Evolutionary conservation across 2,888 invertebrate species (phyloP), one percentile per base, ranked within the genome.

Genomic region (Crocallis elinguaria): DNA sequence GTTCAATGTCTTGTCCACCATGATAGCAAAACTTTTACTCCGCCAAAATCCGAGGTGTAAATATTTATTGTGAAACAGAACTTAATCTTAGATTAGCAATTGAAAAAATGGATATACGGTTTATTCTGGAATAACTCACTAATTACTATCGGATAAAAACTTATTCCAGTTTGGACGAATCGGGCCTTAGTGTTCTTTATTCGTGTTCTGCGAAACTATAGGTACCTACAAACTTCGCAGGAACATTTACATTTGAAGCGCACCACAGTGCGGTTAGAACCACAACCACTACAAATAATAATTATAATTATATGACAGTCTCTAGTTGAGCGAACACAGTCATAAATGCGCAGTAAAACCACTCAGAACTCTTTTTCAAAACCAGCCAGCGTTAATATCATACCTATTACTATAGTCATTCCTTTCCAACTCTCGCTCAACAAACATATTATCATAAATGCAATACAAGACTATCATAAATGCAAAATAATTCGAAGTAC

Each of bases 401-500:
- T n/a, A 11, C n/a, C 23, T 0, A 5, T 21, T 9, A 6, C 11
- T 12, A 21, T 11, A 11, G 2, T n/a, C 30, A 5, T 16, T 19
- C 16, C 43, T 4, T 11, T 30, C 41, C 19, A 7, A 37, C 23
- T 5, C 17, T 14, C 39, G 42, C 49, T 49, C 55, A 49, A 52
- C 36, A 12, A 49, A 51, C n/a, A 12, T 37, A 46, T 36, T 13
- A 35, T 9, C 13, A n/a, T n/a, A n/a, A n/a, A n/a, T n/a, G n/a
- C n/a, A 2, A 33, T 14, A 33, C 19, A 57, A 48, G 29, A 50
- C 42, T 48, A 57, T 27, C 32, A 49, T 35, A 41, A 51, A 48
- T 68, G 69, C 64, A 65, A 73, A 73, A 67, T 55, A 62, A 69
- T 67, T 65, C 66, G 64, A 69, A 64, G 48, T 54, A 67, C 69